Percentiles rank a stretch among this genome's conserved stretches.
Conservation (phyloP, 2,797 vertebrate species). For the Rousettus madagascariensis region DNA sequence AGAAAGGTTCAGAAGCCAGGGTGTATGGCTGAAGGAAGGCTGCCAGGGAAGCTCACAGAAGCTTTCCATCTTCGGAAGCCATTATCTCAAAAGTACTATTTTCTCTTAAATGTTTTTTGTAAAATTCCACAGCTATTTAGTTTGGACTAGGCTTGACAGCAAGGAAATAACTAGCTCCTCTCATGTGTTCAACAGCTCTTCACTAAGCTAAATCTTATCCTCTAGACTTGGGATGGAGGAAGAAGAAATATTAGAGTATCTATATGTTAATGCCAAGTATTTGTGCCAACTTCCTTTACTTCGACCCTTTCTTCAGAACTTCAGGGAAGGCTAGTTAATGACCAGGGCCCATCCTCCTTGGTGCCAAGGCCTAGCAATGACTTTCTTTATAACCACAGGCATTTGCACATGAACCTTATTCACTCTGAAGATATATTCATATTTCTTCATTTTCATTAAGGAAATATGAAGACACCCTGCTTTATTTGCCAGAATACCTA, state of each 20-base stretch:
- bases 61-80: slow-evolving; percentile 43
- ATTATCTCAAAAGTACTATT: slow-evolving; percentile 13
- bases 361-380: slow-evolving; percentile 1
- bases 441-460: not conserved
- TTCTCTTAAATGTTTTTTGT: slow-evolving; percentile 41
- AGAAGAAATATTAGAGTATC: not conserved
- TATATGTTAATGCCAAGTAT: not conserved
- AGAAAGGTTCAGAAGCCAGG: slow-evolving; percentile 20
- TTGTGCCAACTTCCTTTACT: not conserved
- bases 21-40: not conserved
- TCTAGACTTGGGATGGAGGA: not conserved
- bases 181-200: not conserved
- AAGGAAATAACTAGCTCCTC: slow-evolving; percentile 20
- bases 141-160: slow-evolving; percentile 13
- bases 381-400: slow-evolving; percentile 42
- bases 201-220: slow-evolving; percentile 10
- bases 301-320: not conserved
- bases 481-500: not conserved
- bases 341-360: not conserved
- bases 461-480: slow-evolving; percentile 1
- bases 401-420: slow-evolving; percentile 45
- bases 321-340: slow-evolving; percentile 26
- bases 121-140: slow-evolving; percentile 59
- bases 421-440: not conserved
- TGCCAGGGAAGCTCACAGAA: slow-evolving; percentile 31